These are phyloP conservation scores for Agelastica alni DNA, from an alignment of 2,888 invertebrate species.

Conservation along the genomic window DNA sequence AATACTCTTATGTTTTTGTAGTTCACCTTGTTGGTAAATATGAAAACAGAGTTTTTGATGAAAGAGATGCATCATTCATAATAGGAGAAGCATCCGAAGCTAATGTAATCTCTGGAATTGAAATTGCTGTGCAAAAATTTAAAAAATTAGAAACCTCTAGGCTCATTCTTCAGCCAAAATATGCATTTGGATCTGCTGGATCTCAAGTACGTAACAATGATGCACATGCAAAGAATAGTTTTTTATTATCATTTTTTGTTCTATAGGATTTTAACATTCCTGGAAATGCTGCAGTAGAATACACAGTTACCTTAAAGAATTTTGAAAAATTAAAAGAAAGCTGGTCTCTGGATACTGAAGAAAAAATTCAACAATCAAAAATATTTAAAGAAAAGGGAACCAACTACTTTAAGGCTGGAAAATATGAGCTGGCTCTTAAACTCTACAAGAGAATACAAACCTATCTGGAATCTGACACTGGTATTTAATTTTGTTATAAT, in stretches of 20 bases:
- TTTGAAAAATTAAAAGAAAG: constrained; percentile 83
- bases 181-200: constrained; percentile 75
- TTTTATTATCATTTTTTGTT: constrained; percentile 2
- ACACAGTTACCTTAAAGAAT: constrained; percentile 77
- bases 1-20: constrained; percentile 45
- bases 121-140: constrained; percentile 80
- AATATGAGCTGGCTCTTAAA: constrained; percentile 78
- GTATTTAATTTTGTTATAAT: constrained; percentile 46
- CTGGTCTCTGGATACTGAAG: constrained; percentile 80
- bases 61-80: constrained; percentile 78
- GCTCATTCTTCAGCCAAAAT: constrained; percentile 73
- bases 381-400: constrained; percentile 91
- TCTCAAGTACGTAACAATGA: constrained; percentile 36
- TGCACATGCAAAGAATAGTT: neutral
- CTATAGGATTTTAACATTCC: constrained; percentile 70
- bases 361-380: constrained; percentile 81
- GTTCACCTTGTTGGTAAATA: constrained; percentile 74
- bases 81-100: constrained; percentile 84
- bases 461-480: constrained; percentile 64
- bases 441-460: constrained; percentile 81
- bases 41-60: constrained; percentile 74
- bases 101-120: constrained; percentile 80
- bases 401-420: constrained; percentile 80
- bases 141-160: constrained; percentile 77
- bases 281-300: constrained; percentile 76